phyloP scores from a whole-genome alignment of 2,888 invertebrate genomes.

The Molorchus minor region DNA sequence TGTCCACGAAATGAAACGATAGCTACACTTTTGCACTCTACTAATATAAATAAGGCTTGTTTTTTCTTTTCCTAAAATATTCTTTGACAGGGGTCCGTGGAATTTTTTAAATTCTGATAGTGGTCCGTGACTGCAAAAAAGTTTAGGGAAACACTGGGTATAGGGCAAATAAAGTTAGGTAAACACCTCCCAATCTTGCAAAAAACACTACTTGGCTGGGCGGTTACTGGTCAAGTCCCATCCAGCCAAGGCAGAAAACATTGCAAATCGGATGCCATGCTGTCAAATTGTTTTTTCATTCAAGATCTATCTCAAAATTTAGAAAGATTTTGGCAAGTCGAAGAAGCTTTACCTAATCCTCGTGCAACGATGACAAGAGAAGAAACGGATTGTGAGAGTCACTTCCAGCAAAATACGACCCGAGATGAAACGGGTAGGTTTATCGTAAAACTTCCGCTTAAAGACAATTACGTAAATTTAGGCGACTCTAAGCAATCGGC shows the following conservation, averaged over 20 bases:
- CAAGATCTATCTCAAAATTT: background rate
- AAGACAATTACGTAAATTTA: background rate
- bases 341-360: background rate
- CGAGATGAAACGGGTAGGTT: conserved; percentile 12
- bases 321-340: conserved; percentile 11
- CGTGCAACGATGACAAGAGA: background rate
- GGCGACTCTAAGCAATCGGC: background rate
- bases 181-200: conserved; percentile 7
- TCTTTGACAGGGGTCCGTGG: too few relatives aligned
- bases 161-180: conserved; percentile 14
- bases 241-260: background rate
- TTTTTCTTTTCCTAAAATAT: too few relatives aligned
- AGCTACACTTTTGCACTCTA: too few relatives aligned
- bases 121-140: too few relatives aligned
- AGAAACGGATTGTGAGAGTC: conserved; percentile 3
- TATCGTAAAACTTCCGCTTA: conserved; percentile 16
- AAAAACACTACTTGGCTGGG: conserved; percentile 17
- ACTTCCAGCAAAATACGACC: background rate
- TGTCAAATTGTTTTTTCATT: background rate
- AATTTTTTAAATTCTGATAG: too few relatives aligned
- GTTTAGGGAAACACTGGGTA: too few relatives aligned
- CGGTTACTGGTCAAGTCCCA: background rate
- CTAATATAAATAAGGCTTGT: too few relatives aligned
- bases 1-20: too few relatives aligned
- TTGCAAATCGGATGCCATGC: background rate